These are phyloP conservation scores for Adelges cooleyi DNA, from an alignment of 1,140 invertebrate genomes.

Conservation along the genomic window DNA sequence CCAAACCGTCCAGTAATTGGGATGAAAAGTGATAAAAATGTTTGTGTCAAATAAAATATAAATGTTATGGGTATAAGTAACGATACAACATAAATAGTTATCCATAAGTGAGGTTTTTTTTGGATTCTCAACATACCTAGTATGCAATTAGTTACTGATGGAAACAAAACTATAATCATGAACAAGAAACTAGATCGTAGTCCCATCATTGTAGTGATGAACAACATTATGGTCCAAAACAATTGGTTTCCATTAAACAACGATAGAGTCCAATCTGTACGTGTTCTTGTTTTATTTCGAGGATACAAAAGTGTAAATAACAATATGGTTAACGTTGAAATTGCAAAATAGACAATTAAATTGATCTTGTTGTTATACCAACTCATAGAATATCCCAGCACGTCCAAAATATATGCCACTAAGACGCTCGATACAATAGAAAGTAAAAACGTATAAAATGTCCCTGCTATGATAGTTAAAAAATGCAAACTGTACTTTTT, in stretches of 20 bases:
- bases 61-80: background rate
- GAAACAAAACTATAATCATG: background rate
- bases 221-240: background rate
- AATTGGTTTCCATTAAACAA: background rate
- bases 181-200: slow-evolving; percentile 9
- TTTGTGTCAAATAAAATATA: background rate
- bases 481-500: background rate
- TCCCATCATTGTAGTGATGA: background rate
- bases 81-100: background rate
- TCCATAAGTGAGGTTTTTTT: background rate
- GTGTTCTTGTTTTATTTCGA: background rate
- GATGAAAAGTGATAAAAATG: background rate
- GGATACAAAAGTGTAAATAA: background rate
- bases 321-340: too few species aligned
- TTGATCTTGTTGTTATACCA: background rate
- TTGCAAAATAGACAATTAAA: background rate
- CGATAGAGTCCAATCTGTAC: background rate
- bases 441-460: background rate
- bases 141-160: background rate
- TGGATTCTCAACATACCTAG: background rate
- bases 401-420: background rate
- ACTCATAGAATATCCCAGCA: background rate
- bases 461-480: background rate
- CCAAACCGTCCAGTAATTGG: background rate
- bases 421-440: background rate